A percentile compares a stretch with the other conserved stretches of the same genome.
These are phyloP conservation scores for Lamellibrachia luymesi DNA, from an alignment of 1,140 invertebrate genomes.

Conservation along the genomic window DNA sequence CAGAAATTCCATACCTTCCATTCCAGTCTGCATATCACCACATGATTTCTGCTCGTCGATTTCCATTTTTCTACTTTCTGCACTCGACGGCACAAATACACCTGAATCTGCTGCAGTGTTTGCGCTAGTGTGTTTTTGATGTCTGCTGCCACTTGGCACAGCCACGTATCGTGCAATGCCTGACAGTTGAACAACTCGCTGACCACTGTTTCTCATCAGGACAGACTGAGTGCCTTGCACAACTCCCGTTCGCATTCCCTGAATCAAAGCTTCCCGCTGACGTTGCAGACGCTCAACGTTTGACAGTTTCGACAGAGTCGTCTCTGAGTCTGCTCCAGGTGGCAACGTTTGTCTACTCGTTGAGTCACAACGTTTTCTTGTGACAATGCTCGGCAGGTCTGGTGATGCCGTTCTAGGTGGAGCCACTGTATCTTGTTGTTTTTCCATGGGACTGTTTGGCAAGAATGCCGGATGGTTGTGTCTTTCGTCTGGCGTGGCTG, in stretches of 20 bases:
- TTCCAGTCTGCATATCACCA: neutral
- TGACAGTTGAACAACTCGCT: neutral
- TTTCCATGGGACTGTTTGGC: neutral
- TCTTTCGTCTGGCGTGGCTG: neutral
- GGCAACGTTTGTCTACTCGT: neutral
- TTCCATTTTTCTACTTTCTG: neutral
- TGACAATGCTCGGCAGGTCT: neutral
- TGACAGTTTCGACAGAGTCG: neutral
- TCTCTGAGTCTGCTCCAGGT: neutral
- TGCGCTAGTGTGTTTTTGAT: neutral
- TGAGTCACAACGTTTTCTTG: neutral
- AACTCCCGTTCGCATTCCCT: neutral
- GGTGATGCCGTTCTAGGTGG: neutral
- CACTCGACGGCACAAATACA: neutral
- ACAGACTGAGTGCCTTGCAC: neutral
- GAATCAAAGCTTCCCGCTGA: neutral
- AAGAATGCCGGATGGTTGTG: neutral
- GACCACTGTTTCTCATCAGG: neutral
- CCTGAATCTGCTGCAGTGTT: neutral
- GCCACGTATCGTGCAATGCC: no score
- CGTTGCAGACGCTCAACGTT: neutral
- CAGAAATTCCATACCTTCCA: neutral
- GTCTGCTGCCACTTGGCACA: neutral
- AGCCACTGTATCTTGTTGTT: neutral
- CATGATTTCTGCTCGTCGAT: neutral